Conservation (phyloP, 2,113 vertebrate genomes). For the Neopipo cinnamomea region DNA sequence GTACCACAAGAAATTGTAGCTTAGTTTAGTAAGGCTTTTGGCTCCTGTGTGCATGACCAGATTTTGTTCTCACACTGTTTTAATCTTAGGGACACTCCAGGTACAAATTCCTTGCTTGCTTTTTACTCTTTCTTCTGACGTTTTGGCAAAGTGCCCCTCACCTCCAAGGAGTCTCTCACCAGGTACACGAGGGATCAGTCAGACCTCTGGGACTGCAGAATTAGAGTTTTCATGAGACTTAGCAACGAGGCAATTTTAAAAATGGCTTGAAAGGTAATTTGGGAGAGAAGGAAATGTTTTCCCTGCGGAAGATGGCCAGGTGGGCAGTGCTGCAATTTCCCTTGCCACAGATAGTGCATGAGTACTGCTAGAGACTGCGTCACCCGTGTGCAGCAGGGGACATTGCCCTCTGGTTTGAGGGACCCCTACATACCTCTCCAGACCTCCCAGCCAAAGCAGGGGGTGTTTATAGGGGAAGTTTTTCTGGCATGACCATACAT, state of each 20-base stretch:
- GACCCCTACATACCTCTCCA: neutral
- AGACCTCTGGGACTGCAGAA: neutral
- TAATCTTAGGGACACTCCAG: neutral
- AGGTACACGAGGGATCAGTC: neutral
- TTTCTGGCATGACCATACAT: neutral
- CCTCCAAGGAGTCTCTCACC: neutral
- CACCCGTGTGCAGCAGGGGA: neutral
- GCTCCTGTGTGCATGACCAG: neutral
- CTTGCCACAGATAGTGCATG: neutral
- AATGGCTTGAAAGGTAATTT: neutral
- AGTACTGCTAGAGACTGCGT: neutral
- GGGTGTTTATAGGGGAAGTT: neutral
- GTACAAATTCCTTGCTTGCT: neutral
- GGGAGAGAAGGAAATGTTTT: neutral
- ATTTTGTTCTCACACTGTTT: neutral
- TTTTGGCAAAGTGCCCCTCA: neutral
- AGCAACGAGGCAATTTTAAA: neutral
- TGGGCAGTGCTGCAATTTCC: neutral
- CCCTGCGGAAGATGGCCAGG: neutral
- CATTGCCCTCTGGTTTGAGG: neutral
- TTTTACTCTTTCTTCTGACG: neutral
- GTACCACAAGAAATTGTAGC: neutral
- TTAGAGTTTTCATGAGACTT: neutral
- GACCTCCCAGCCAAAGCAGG: neutral
- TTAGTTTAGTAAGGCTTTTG: neutral